Evolutionary conservation across 2,113 vertebrate species (phyloP).

Genomic region (Tetrao urogallus): DNA sequence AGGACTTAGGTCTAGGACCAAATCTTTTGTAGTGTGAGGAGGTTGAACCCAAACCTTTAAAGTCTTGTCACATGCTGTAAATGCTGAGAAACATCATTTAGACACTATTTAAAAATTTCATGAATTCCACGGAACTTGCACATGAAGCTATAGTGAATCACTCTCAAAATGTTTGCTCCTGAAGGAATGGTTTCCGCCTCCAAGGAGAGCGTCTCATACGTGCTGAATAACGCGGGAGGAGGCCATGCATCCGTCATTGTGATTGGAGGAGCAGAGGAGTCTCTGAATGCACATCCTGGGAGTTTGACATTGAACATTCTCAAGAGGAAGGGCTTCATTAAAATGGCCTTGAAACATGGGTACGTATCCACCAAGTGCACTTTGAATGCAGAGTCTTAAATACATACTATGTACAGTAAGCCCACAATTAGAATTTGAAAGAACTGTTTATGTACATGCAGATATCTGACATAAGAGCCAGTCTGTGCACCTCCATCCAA

Average conservation of each 20-base stretch:
- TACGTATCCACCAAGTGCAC: slow-evolving; percentile 37
- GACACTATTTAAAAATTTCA: not conserved
- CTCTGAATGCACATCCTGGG: slow-evolving; percentile 78
- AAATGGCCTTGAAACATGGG: slow-evolving; percentile 81
- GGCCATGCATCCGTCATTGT: slow-evolving; percentile 78
- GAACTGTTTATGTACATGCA: not conserved
- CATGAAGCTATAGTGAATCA: not conserved
- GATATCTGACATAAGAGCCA: not conserved
- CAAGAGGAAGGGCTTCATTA: slow-evolving; percentile 81
- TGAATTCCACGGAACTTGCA: not conserved
- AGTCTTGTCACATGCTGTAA: not conserved
- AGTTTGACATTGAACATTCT: slow-evolving; percentile 72
- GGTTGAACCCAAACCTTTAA: not conserved
- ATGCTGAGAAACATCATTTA: not conserved
- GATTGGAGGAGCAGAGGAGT: slow-evolving; percentile 78
- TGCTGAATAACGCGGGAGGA: slow-evolving; percentile 72
- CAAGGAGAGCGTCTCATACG: slow-evolving; percentile 73
- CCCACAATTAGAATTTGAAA: not conserved
- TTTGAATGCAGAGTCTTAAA: not conserved
- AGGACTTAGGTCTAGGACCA: not conserved
- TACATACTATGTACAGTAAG: not conserved
- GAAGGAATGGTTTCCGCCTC: slow-evolving; percentile 78
- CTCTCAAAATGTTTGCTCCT: slow-evolving; percentile 25
- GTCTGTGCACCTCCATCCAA: not conserved
- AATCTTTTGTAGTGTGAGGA: not conserved